Conservation (phyloP, 2,888 invertebrate genomes). For the Callyntrura sp. region DNA sequence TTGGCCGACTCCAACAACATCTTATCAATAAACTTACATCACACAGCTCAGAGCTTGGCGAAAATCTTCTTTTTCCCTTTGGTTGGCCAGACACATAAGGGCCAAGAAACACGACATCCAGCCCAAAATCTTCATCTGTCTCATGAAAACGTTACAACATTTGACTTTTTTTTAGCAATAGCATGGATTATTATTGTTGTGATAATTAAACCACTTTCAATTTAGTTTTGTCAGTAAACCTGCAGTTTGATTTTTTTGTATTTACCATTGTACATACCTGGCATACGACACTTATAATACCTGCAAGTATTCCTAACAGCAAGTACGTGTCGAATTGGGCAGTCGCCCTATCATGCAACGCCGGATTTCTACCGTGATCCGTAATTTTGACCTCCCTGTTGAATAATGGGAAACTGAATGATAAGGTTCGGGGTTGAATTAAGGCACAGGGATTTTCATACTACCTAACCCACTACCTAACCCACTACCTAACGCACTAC, state of each 20-base stretch:
- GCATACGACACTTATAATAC: constrained; percentile 47
- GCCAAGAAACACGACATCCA: constrained; percentile 56
- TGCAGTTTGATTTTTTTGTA: no score
- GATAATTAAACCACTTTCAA: background rate
- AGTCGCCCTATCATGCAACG: constrained; percentile 36
- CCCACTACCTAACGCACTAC: no score
- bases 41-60: constrained; percentile 65
- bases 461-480: no score
- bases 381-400: background rate
- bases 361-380: constrained; percentile 45
- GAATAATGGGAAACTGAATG: background rate
- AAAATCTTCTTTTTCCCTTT: constrained; percentile 50
- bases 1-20: no score
- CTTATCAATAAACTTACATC: constrained; percentile 36
- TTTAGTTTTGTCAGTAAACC: background rate
- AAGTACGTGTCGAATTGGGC: constrained; percentile 48
- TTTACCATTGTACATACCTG: constrained; percentile 57
- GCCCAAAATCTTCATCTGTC: constrained; percentile 52
- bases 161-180: background rate
- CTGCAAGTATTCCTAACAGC: constrained; percentile 51
- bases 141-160: background rate
- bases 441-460: no score
- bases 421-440: background rate
- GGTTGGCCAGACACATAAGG: constrained; percentile 47
- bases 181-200: background rate